Evolutionary conservation across 1,140 invertebrate species (phyloP), one percentile per base, ranked within the genome.

Genomic region (Helicoverpa zea): DNA sequence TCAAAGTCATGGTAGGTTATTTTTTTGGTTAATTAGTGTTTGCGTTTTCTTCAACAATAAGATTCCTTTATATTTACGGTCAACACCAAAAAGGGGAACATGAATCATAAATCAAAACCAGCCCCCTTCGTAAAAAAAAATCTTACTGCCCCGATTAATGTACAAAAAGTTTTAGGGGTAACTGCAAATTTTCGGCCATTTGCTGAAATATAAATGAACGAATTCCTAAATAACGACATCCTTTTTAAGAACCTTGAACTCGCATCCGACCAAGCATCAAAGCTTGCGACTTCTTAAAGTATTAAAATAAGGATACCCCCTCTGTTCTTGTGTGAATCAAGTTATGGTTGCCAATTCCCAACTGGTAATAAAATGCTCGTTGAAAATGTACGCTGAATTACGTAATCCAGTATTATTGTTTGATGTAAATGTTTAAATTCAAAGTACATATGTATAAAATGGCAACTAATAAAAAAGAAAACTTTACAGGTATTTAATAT

Each of bases 111-210:
- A 61, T 23, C 73, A 76, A 54, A 61, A 76, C 18, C 68, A 12
- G 47, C 43, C 43, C 18, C 59, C 43, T 29, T 18, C 43, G 16
- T 63, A 47, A 76, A 77, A 75, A 75, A 74, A 52, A 49, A 18
- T 74, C 43, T 61, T 18, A 14, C 30, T 51, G 12, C 56, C 7
- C 75, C 54, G 75, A 77, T 77, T 54, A 77, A 77, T 77, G 75
- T 77, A 12, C 75, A 29, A 66, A 77, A 77, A 77, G 61, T 77
- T 77, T 77, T 77, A 77, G 49, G 56, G 59, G 61, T 66, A 66
- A 77, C 75, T 77, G 75, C 75, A 64, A 77, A 77, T 77, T 77
- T 77, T 77, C 75, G 47, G 61, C 61, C 75, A 77, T 77, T 77
- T 77, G 49, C 75, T 64, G 61, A 77, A 77, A 77, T 77, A 77